A percentile compares a stretch with the other conserved stretches of the same genome.
Evolutionary conservation across 92 coral and sea anemone species (phyloP).

Genomic region (Porites cylindrica): DNA sequence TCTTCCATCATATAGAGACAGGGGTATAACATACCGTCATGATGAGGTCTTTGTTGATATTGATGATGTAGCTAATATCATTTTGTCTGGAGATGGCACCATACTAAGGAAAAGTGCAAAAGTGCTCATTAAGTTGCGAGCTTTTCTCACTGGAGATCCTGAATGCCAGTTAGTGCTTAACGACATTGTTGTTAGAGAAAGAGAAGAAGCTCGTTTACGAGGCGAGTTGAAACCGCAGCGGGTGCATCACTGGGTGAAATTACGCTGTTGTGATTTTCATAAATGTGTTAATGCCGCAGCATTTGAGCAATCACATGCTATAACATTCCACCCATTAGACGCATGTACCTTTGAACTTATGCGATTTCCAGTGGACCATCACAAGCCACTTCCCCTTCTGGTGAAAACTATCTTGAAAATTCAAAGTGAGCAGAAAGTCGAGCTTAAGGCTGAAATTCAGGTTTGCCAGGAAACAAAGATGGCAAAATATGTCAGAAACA

Average conservation of each 20-base stretch:
- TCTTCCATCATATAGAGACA: conserved; percentile 93
- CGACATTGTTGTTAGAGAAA: conserved; percentile 79
- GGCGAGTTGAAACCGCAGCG: conserved; percentile 95
- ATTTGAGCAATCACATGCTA: conserved; percentile 84
- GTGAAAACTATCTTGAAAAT: conserved; percentile 76
- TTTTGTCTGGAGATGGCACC: conserved; percentile 84
- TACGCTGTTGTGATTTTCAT: conserved; percentile 81
- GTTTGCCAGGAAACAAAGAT: conserved; percentile 92
- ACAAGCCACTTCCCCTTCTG: conserved; percentile 89
- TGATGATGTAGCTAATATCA: conserved; percentile 84
- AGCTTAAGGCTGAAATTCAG: conserved; percentile 93
- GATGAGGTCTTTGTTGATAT: conserved; percentile 97
- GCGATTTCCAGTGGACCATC: conserved; percentile 91
- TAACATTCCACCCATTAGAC: conserved; percentile 92
- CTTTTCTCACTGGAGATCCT: conserved; percentile 96
- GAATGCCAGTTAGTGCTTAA: conserved; percentile 95
- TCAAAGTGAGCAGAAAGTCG: conserved; percentile 90
- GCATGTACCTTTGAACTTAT: conserved; percentile 99
- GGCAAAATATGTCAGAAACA: conserved; percentile 92
- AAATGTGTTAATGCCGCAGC: conserved; percentile 77
- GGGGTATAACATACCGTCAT: conserved; percentile 93
- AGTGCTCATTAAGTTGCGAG: conserved; percentile 84
- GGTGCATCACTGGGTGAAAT: conserved; percentile 95
- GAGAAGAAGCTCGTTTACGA: conserved; percentile 92
- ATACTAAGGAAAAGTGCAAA: conserved; percentile 82